Conservation (phyloP, 1,140 invertebrate species). For the Saccostrea cuccullata region DNA sequence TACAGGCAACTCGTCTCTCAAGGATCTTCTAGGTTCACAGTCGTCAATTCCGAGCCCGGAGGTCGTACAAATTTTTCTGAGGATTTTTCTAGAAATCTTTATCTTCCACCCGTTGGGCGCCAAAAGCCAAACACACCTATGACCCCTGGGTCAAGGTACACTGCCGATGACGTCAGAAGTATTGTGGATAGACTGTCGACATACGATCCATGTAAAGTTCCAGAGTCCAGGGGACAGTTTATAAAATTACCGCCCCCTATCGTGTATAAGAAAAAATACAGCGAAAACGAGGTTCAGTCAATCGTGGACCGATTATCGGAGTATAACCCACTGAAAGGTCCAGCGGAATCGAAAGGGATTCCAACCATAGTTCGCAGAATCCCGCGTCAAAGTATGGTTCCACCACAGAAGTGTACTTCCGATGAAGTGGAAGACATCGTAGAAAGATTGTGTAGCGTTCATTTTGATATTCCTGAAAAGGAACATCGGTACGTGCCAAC, state of each 20-base stretch:
- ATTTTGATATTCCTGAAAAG: slow-evolving; percentile 5
- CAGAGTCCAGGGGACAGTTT: slow-evolving; percentile 59
- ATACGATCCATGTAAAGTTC: slow-evolving; percentile 62
- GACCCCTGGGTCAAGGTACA: slow-evolving; percentile 54
- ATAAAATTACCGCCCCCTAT: slow-evolving; percentile 49
- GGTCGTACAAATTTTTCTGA: neutral
- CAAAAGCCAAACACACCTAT: slow-evolving; percentile 34
- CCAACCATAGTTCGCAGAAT: slow-evolving; percentile 43
- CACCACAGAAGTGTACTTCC: slow-evolving; percentile 48
- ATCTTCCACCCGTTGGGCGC: slow-evolving; percentile 21
- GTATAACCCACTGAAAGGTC: slow-evolving; percentile 52
- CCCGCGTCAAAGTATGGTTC: slow-evolving; percentile 51
- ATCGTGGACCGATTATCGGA: slow-evolving; percentile 59
- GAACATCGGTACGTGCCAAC: neutral
- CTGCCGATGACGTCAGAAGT: slow-evolving; percentile 54
- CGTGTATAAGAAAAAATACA: slow-evolving; percentile 59
- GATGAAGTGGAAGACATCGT: slow-evolving; percentile 57
- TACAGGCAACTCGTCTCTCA: slow-evolving; percentile 32
- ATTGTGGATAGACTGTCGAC: slow-evolving; percentile 60
- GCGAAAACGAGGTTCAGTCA: slow-evolving; percentile 55
- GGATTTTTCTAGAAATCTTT: slow-evolving; percentile 11
- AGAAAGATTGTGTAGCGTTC: slow-evolving; percentile 46
- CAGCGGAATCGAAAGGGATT: slow-evolving; percentile 52
- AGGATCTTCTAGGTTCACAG: slow-evolving; percentile 10
- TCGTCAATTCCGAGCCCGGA: neutral